phyloP scores from a whole-genome alignment of 2,797 vertebrate genomes.

The Peromyscus nudipes region DNA sequence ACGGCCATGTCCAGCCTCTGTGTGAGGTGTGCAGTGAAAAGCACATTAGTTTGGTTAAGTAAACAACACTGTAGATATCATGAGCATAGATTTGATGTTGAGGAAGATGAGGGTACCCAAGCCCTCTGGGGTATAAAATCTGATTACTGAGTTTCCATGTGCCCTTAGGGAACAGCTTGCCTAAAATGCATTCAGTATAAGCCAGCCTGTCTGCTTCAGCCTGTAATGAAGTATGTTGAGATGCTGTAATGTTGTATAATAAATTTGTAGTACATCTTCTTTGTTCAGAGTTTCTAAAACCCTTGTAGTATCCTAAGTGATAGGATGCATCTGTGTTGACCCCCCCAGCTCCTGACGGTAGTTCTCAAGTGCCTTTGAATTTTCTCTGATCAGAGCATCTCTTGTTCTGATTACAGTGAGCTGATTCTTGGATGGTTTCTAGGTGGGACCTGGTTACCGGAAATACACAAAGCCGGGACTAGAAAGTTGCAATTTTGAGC shows the following conservation, averaged over 20 bases:
- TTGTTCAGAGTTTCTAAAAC: background rate
- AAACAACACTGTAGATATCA: background rate
- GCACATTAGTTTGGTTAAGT: background rate
- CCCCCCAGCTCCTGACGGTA: background rate
- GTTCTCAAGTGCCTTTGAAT: background rate
- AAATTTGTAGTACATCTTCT: background rate
- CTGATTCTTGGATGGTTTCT: background rate
- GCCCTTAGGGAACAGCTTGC: background rate
- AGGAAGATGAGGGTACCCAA: background rate
- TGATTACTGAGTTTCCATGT: background rate
- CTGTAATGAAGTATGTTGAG: conserved; percentile 35
- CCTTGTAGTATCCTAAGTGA: background rate
- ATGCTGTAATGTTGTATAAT: background rate
- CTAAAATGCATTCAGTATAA: background rate
- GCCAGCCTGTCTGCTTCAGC: background rate
- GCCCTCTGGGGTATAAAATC: background rate
- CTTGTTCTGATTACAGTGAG: background rate
- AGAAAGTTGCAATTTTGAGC: background rate
- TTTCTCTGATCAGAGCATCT: background rate
- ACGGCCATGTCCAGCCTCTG: background rate
- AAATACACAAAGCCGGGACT: background rate
- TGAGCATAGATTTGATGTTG: background rate
- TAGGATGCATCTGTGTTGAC: background rate
- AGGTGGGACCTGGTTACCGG: background rate
- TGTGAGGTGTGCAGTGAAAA: background rate